Base-by-base conservation (phyloP, 2,888 invertebrate genomes). In the Cancer borealis region DNA sequence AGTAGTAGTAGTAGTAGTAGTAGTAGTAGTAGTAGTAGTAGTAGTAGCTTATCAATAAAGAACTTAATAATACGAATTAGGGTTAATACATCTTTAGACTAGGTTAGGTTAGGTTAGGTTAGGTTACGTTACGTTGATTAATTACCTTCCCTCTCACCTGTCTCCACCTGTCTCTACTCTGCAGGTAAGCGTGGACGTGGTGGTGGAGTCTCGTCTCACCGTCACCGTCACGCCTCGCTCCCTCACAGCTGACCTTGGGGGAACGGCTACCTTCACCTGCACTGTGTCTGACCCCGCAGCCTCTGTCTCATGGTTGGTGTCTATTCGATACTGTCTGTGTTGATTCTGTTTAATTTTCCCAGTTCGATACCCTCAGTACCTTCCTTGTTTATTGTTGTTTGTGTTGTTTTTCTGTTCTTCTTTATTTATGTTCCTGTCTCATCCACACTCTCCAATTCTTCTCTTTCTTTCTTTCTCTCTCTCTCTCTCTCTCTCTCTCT, bases 151-250 rank as follows among this genome's bases (percentile, higher is more conserved):
- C 8, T 26, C 79, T n/a, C 6, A 10, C 30, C 30, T 30, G n/a
- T 79, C 10, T 30, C 30, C 30, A 6, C 14, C 30, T 79, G 79
- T 79, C 30, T 21, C 54, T 54, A 54, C 54, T 30, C 79, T 12
- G 10, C 79, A 93, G 94, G 91, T 93, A 87, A 90, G 54, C 30
- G 94, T 93, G 84, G 94, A 93, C 46, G 91, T 92, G 60, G 49
- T 84, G 79, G 88, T 91, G 26, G 93, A 90, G 84, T 21, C 79
- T 17, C 84, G 49, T 10, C 89, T 95, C 39, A 49, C 79, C 45
- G 93, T 93, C 39, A 46, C 47, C 26, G 92, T 95, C 21, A 84
- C 91, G 8, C 92, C 92, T 14, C 90, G 49, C 6, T 30, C 88
- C 54, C 49, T 92, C 47, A 94, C 92, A n/a, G 89, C 94, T 47